Percentiles rank a stretch among this genome's conserved stretches.
Conservation (phyloP, 23 tunicate species). For the Halocynthia aurantium region DNA sequence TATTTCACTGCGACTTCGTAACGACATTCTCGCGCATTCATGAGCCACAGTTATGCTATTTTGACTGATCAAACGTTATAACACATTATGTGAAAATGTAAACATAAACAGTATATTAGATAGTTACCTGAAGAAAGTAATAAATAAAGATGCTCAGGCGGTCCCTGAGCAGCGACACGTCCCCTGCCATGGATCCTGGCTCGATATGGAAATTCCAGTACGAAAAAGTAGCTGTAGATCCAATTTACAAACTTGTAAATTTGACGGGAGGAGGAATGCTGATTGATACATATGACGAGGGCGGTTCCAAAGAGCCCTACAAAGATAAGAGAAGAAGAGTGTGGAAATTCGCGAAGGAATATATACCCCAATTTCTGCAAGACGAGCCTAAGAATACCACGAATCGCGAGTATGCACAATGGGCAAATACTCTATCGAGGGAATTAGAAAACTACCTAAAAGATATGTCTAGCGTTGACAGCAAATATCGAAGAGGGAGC, state of each 20-base stretch:
- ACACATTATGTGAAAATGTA: too few species aligned
- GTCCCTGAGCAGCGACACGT: too few species aligned
- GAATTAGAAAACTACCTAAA: slow-evolving; percentile 33
- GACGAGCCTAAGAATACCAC: slow-evolving; percentile 20
- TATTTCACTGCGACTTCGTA: too few species aligned
- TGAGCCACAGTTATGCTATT: too few species aligned
- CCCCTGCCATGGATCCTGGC: slow-evolving; percentile 31
- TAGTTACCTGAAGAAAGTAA: too few species aligned
- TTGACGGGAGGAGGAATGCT: slow-evolving; percentile 74
- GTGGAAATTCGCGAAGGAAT: slow-evolving; percentile 28
- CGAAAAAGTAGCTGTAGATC: slow-evolving; percentile 39
- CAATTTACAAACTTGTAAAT: slow-evolving; percentile 56
- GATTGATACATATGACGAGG: slow-evolving; percentile 44
- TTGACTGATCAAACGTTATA: too few species aligned
- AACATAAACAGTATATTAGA: too few species aligned
- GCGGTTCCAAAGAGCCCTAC: slow-evolving; percentile 18
- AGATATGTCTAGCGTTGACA: slow-evolving; percentile 15
- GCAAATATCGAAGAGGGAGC: slow-evolving; percentile 17
- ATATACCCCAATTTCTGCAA: slow-evolving; percentile 30
- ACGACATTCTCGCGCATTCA: too few species aligned
- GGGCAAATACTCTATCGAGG: slow-evolving; percentile 30
- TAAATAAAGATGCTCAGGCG: too few species aligned
- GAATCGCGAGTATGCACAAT: slow-evolving; percentile 39
- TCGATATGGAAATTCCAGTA: slow-evolving; percentile 79
- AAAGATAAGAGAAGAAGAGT: slow-evolving; percentile 34